phyloP scores from a whole-genome alignment of 2,888 invertebrate species.

The Mantis religiosa region DNA sequence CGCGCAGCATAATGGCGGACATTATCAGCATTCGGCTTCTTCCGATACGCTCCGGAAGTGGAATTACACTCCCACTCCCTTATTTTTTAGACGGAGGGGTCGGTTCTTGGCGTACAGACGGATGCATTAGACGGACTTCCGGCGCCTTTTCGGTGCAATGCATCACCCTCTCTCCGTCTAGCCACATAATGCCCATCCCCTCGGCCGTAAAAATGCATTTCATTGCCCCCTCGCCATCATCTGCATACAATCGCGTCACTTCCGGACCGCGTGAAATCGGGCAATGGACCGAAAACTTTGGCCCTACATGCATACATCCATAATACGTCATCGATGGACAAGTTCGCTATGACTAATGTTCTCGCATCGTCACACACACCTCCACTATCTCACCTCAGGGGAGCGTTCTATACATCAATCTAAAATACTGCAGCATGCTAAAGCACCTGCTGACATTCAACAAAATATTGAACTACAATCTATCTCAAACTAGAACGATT shows the following conservation, averaged over 20 bases:
- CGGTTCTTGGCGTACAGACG: constrained; percentile 30
- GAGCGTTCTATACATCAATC: too few species aligned
- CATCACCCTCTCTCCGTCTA: neutral
- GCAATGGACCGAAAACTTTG: neutral
- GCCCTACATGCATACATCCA: neutral
- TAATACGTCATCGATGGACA: neutral
- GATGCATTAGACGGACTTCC: constrained; percentile 34
- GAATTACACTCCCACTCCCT: constrained; percentile 26
- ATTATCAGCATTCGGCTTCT: constrained; percentile 10
- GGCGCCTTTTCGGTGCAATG: constrained; percentile 27
- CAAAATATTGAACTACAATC: too few species aligned
- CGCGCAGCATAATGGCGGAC: constrained; percentile 23
- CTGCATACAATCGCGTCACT: constrained; percentile 28
- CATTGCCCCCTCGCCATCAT: constrained; percentile 25
- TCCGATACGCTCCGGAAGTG: constrained; percentile 19
- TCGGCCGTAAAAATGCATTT: constrained; percentile 31
- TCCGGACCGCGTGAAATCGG: constrained; percentile 12
- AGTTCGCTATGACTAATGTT: neutral
- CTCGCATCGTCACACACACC: neutral
- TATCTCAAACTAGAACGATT: too few species aligned
- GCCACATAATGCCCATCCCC: constrained; percentile 1
- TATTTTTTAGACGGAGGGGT: constrained; percentile 6
- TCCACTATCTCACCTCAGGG: neutral
- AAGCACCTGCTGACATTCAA: too few species aligned
- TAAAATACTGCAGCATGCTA: too few species aligned